Percentiles rank a stretch among this genome's conserved stretches.
Conservation (phyloP, 2,113 vertebrate species). For the Bubo blakistoni region DNA sequence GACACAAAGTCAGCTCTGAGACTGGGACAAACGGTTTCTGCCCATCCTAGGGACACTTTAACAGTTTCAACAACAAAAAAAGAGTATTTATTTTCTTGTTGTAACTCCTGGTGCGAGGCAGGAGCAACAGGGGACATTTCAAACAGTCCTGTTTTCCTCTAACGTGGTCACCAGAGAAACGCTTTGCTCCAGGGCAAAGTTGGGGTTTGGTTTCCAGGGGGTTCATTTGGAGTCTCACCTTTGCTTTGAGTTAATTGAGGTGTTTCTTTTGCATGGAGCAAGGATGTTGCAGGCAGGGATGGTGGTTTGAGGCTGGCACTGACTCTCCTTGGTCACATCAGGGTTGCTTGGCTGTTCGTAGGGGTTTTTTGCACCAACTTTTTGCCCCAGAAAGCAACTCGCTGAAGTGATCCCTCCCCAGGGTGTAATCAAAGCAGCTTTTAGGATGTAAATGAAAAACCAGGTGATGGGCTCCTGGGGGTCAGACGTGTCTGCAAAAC, state of each 20-base stretch:
- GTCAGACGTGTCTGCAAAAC: background rate
- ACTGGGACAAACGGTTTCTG: background rate
- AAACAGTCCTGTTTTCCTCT: background rate
- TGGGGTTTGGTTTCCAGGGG: background rate
- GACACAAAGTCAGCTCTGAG: background rate
- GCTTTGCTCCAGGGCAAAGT: background rate
- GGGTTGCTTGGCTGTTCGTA: background rate
- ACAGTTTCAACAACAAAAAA: background rate
- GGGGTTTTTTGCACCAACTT: background rate
- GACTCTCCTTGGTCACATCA: fast-evolving
- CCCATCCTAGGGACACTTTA: background rate
- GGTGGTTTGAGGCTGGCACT: background rate
- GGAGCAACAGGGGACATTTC: background rate
- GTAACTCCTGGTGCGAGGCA: background rate
- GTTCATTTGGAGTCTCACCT: background rate
- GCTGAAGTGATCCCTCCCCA: background rate
- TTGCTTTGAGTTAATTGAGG: background rate
- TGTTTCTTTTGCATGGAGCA: background rate
- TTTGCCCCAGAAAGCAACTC: background rate
- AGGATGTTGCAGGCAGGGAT: background rate
- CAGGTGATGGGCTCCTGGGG: background rate
- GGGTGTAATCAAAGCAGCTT: background rate
- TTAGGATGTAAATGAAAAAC: background rate
- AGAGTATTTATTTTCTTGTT: background rate
- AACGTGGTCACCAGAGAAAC: background rate